These are phyloP conservation scores for Anaspis maculata DNA, from an alignment of 2,888 invertebrate species.

Conservation along the genomic window DNA sequence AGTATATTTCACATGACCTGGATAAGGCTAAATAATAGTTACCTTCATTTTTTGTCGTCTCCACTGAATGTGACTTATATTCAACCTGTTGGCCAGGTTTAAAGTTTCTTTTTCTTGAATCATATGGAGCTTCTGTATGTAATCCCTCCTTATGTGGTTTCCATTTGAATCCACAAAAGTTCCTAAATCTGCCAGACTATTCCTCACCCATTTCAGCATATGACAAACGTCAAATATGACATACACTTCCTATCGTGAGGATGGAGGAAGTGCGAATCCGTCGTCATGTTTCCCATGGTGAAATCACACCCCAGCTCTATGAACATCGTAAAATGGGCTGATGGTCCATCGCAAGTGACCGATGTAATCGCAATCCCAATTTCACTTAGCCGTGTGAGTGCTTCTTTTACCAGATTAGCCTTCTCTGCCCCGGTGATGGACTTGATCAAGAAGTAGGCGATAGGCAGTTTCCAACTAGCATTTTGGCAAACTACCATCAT, in stretches of 20 bases:
- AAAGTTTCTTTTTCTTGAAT: slow-evolving; percentile 1
- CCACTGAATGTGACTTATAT: neutral
- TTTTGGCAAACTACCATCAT: no score
- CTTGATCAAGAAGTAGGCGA: no score
- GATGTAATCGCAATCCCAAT: slow-evolving; percentile 8
- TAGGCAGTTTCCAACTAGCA: no score
- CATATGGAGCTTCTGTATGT: neutral
- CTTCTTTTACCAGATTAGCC: no score
- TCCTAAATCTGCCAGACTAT: slow-evolving; percentile 4
- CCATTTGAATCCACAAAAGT: neutral
- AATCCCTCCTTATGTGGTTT: no score
- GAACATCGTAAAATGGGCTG: slow-evolving; percentile 12
- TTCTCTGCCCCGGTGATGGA: no score
- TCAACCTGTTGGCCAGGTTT: slow-evolving; percentile 1
- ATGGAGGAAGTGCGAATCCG: slow-evolving; percentile 2
- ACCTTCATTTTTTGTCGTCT: neutral
- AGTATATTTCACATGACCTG: no score
- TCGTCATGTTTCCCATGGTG: slow-evolving; percentile 4
- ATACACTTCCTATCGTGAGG: slow-evolving; percentile 5
- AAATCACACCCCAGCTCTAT: slow-evolving; percentile 12
- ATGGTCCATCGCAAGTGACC: slow-evolving; percentile 15
- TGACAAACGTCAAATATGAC: slow-evolving; percentile 8
- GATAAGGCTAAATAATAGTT: no score
- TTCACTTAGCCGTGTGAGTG: no score
- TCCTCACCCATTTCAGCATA: slow-evolving; percentile 9